These are phyloP conservation scores for Gallinago nigripennis DNA, from an alignment of 2,797 vertebrate species.

Conservation along the genomic window DNA sequence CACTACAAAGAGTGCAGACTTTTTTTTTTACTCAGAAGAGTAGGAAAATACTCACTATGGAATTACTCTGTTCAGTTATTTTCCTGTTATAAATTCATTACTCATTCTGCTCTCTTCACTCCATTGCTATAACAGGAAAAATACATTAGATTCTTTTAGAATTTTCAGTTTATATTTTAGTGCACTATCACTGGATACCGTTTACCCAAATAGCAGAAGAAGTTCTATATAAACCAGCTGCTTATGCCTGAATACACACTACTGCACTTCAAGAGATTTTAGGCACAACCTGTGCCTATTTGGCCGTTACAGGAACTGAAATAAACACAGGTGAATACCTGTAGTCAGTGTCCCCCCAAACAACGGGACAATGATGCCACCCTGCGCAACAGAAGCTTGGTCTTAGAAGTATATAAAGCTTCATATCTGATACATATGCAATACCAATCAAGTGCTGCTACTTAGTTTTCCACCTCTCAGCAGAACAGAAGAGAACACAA, in stretches of 20 bases:
- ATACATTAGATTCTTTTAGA: slow-evolving; percentile 60
- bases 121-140: slow-evolving; percentile 54
- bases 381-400: neutral
- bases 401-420: neutral
- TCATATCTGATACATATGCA: accelerated
- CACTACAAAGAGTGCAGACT: neutral
- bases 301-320: neutral
- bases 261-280: neutral
- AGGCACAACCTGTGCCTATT: neutral
- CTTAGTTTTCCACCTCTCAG: neutral
- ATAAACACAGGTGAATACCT: neutral
- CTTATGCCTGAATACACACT: neutral
- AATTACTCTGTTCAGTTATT: neutral
- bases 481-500: neutral
- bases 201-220: neutral
- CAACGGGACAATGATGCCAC: accelerated
- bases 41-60: neutral
- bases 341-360: neutral
- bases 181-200: neutral
- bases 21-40: neutral
- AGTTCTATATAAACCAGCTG: neutral
- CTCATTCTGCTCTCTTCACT: neutral
- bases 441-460: neutral
- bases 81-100: neutral
- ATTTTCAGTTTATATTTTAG: slow-evolving; percentile 44